A percentile compares a stretch with the other conserved stretches of the same genome.
These are phyloP conservation scores for Ceratina calcarata DNA, from an alignment of 1,140 invertebrate genomes.

Conservation along the genomic window DNA sequence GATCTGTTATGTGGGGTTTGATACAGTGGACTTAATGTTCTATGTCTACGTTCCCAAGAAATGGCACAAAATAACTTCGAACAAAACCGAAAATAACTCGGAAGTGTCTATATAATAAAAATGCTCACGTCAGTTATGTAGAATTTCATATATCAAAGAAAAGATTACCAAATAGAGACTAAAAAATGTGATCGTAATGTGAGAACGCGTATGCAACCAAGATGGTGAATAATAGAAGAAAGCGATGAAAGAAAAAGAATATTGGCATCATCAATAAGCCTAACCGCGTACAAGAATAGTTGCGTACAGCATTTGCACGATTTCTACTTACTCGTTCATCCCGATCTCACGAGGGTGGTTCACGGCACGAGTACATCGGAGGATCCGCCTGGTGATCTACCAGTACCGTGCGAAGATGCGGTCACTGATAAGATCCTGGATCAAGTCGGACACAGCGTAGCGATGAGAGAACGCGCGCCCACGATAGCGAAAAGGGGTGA, in stretches of 20 bases:
- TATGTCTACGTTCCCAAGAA: too few species aligned
- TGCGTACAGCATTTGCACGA: not conserved
- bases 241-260: not conserved
- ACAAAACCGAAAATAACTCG: too few species aligned
- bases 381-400: not conserved
- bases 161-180: too few species aligned
- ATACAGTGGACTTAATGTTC: too few species aligned
- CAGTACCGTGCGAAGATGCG: not conserved
- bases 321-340: constrained; percentile 22
- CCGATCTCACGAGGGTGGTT: not conserved
- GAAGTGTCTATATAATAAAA: too few species aligned
- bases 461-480: constrained; percentile 46
- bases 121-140: too few species aligned
- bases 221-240: too few species aligned
- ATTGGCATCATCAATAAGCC: not conserved
- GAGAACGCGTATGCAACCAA: too few species aligned
- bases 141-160: too few species aligned
- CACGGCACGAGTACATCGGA: not conserved
- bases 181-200: too few species aligned
- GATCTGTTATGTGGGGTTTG: too few species aligned
- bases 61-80: too few species aligned
- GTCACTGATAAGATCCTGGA: constrained; percentile 38
- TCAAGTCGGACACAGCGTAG: constrained; percentile 12
- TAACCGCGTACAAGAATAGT: not conserved
- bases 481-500: constrained; percentile 59